Conservation (phyloP, 2,888 invertebrate genomes). For the Orgyia antiqua region DNA sequence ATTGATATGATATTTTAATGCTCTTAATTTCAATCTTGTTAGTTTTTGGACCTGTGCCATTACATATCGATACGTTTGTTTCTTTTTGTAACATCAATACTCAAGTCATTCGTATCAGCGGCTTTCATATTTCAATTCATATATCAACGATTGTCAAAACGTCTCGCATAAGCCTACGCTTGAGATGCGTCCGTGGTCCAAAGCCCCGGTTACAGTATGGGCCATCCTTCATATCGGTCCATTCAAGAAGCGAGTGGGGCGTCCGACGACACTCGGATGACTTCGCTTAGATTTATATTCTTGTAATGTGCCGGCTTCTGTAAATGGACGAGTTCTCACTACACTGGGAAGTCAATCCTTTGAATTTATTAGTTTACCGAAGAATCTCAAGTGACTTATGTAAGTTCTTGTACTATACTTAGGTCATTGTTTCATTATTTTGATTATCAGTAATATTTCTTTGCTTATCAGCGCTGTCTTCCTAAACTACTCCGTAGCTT, state of each 20-base stretch:
- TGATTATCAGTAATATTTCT: neutral
- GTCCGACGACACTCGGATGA: conserved; percentile 51
- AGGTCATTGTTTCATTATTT: conserved; percentile 48
- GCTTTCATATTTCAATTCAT: conserved; percentile 68
- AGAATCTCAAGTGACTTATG: conserved; percentile 48
- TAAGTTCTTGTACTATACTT: conserved; percentile 47
- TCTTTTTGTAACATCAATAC: conserved; percentile 34
- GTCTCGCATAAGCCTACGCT: conserved; percentile 46
- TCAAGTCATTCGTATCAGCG: conserved; percentile 39
- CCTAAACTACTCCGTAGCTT: too few species aligned
- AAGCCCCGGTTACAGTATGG: conserved; percentile 31
- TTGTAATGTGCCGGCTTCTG: conserved; percentile 64
- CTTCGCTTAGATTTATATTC: conserved; percentile 68
- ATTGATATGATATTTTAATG: too few species aligned
- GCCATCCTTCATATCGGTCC: conserved; percentile 66
- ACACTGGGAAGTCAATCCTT: conserved; percentile 55
- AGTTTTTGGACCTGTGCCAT: too few species aligned
- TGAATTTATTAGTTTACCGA: conserved; percentile 61
- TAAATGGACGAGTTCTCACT: conserved; percentile 70
- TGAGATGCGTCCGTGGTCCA: conserved; percentile 45
- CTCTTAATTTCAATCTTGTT: too few species aligned
- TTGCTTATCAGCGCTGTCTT: too few species aligned
- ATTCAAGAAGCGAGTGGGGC: conserved; percentile 51
- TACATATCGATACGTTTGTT: too few species aligned
- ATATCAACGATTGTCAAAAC: conserved; percentile 69